Evolutionary conservation across 2,113 vertebrate species (phyloP).

Genomic region (Narcine bancroftii): DNA sequence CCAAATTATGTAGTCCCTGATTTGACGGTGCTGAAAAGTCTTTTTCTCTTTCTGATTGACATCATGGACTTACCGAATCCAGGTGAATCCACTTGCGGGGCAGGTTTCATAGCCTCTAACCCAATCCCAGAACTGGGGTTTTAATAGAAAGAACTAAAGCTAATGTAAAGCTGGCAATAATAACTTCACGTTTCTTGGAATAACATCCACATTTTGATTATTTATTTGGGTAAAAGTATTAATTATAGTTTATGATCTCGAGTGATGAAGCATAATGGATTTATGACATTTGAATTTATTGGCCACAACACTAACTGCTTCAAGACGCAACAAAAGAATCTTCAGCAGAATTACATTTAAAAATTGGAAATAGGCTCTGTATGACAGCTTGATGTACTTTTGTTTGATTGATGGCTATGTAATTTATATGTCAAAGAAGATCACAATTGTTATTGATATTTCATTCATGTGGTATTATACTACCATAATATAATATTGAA

Average conservation of each 20-base stretch:
- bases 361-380: slow-evolving; percentile 30
- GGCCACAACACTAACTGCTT: neutral
- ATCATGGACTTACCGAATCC: neutral
- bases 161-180: neutral
- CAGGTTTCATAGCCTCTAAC: neutral
- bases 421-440: slow-evolving; percentile 33
- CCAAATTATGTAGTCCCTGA: neutral
- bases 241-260: neutral
- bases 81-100: neutral
- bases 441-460: slow-evolving; percentile 35
- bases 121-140: neutral
- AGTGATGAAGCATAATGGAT: neutral
- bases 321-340: slow-evolving; percentile 16
- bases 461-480: slow-evolving; percentile 33
- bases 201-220: neutral
- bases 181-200: neutral
- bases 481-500: slow-evolving; percentile 32
- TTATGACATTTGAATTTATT: neutral
- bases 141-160: neutral
- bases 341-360: slow-evolving; percentile 9
- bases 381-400: slow-evolving; percentile 24
- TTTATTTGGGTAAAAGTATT: neutral
- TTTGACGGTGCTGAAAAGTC: neutral
- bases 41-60: neutral
- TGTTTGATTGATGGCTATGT: slow-evolving; percentile 28